Percentiles rank a stretch among this genome's conserved stretches.
phyloP scores from a whole-genome alignment of 2,888 invertebrate genomes.

The Amiota minor region DNA sequence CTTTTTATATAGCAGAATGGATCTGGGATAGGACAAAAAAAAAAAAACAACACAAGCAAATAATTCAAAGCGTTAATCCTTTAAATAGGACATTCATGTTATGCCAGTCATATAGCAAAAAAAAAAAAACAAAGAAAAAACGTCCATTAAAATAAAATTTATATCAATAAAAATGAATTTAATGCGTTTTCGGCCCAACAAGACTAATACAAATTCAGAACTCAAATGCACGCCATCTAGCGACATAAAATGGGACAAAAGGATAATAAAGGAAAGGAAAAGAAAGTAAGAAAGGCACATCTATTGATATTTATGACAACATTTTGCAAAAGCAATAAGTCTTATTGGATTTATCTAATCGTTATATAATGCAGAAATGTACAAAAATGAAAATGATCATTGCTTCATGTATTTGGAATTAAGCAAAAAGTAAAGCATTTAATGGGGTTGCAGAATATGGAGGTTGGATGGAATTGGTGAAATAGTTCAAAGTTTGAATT shows the following conservation, averaged over 20 bases:
- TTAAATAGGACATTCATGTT: slow-evolving; percentile 73
- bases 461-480: not conserved
- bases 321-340: slow-evolving; percentile 63
- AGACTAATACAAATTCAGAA: not conserved
- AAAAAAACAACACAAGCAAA: slow-evolving; percentile 42
- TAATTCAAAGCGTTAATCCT: slow-evolving; percentile 72
- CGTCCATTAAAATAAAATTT: slow-evolving; percentile 68
- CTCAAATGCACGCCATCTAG: slow-evolving; percentile 6
- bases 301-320: slow-evolving; percentile 64
- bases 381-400: not conserved
- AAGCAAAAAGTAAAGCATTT: too few relatives aligned
- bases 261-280: slow-evolving; percentile 29
- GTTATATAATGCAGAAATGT: slow-evolving; percentile 29
- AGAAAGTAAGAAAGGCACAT: slow-evolving; percentile 9
- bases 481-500: not conserved
- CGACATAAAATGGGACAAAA: not conserved
- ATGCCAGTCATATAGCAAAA: slow-evolving; percentile 48
- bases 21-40: too few relatives aligned
- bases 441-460: not conserved
- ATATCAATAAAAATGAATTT: slow-evolving; percentile 60
- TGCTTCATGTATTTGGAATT: not conserved
- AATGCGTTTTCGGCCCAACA: slow-evolving; percentile 42
- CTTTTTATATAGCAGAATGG: too few relatives aligned
- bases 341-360: slow-evolving; percentile 60
- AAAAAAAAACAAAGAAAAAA: slow-evolving; percentile 37